phyloP scores from a whole-genome alignment of 2,113 vertebrate species.

The Ailurus styani region DNA sequence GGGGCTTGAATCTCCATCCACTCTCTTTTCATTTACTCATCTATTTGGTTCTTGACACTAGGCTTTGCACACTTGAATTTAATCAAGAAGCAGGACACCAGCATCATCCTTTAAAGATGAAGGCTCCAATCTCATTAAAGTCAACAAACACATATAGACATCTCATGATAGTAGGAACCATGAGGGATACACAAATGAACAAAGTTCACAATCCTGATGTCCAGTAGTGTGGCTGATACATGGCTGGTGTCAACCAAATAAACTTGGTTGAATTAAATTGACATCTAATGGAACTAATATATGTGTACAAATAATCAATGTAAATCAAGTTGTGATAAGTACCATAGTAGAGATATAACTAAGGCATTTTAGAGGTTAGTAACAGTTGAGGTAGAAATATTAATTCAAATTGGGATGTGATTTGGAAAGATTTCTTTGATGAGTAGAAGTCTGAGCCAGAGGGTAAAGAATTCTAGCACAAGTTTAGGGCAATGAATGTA shows the following conservation, averaged over 20 bases:
- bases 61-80: neutral
- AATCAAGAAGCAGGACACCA: neutral
- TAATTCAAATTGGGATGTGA: neutral
- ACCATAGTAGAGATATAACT: neutral
- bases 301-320: neutral
- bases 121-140: neutral
- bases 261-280: neutral
- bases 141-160: neutral
- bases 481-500: neutral
- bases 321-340: neutral
- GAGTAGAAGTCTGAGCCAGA: constrained; percentile 30
- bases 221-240: neutral
- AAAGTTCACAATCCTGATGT: neutral
- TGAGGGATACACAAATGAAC: neutral
- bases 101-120: neutral
- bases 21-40: neutral
- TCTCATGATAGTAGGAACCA: neutral
- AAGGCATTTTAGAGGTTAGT: neutral
- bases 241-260: neutral
- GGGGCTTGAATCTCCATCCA: neutral
- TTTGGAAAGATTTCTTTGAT: constrained; percentile 12
- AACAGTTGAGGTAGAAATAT: neutral
- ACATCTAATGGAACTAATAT: neutral
- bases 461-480: neutral
- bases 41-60: neutral